phyloP scores from a whole-genome alignment of 2,113 vertebrate species.

The Apus apus region DNA sequence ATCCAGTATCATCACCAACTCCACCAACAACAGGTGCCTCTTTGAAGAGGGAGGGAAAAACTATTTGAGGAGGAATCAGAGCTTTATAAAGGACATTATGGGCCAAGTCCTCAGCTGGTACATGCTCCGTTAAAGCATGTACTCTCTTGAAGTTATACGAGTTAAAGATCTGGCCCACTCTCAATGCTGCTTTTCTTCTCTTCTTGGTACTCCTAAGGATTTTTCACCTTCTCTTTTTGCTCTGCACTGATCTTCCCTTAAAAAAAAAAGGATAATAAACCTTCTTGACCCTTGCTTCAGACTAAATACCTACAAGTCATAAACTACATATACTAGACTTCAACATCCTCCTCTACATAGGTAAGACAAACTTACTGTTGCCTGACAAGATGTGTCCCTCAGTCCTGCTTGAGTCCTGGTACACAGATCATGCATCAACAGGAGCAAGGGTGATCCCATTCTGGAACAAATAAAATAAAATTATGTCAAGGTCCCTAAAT shows the following conservation, averaged over 20 bases:
- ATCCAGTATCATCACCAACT: slow-evolving; percentile 71
- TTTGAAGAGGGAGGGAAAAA: slow-evolving; percentile 66
- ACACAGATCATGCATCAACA: not conserved
- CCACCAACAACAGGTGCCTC: slow-evolving; percentile 71
- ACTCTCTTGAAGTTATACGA: slow-evolving; percentile 28
- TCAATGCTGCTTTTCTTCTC: not conserved
- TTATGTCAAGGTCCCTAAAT: not conserved
- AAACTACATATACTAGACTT: not conserved
- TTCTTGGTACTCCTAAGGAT: not conserved
- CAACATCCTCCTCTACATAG: not conserved
- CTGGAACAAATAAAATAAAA: slow-evolving; percentile 3
- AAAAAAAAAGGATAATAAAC: not conserved
- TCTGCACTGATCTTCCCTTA: not conserved
- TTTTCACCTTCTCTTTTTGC: not conserved
- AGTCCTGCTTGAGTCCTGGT: not conserved
- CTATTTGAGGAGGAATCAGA: slow-evolving; percentile 70
- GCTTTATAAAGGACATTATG: slow-evolving; percentile 55
- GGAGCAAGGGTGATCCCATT: not conserved
- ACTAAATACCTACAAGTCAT: not conserved
- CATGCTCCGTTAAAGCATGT: slow-evolving; percentile 35
- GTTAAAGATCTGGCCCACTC: not conserved
- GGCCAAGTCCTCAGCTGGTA: slow-evolving; percentile 64
- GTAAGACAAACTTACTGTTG: not conserved
- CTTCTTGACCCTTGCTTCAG: not conserved
- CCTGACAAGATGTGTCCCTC: not conserved